Evolutionary conservation across 2,888 invertebrate species (phyloP).

Genomic region (Fissipunctia ypsillon): DNA sequence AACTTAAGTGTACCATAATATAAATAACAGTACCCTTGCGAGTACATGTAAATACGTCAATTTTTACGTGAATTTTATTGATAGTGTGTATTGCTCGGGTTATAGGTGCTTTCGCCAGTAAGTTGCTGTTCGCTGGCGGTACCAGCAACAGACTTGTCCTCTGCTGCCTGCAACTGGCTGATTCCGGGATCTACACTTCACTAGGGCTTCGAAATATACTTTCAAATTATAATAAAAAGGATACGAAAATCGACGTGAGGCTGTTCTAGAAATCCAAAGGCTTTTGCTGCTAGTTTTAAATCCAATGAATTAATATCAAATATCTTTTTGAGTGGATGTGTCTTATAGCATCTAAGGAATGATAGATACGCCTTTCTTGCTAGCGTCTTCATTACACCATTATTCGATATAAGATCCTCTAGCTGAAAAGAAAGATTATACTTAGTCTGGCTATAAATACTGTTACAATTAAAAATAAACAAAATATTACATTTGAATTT

Average conservation of each 20-base stretch:
- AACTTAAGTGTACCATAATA: too few relatives aligned
- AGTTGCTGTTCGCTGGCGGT: too few relatives aligned
- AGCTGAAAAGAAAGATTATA: constrained; percentile 92
- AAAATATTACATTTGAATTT: too few relatives aligned
- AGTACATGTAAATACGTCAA: too few relatives aligned
- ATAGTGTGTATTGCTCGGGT: too few relatives aligned
- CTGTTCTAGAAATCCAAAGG: constrained; percentile 98
- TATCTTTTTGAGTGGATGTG: constrained; percentile 97
- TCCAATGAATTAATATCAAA: constrained; percentile 97
- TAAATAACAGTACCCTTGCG: too few relatives aligned
- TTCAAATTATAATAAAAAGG: constrained; percentile 76
- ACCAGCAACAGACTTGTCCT: too few relatives aligned
- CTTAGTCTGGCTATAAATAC: too few relatives aligned
- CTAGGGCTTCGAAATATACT: background rate
- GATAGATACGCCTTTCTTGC: constrained; percentile 98
- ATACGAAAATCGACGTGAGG: constrained; percentile 97
- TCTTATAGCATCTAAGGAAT: constrained; percentile 98
- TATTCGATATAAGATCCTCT: constrained; percentile 96
- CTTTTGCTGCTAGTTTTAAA: constrained; percentile 95
- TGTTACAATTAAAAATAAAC: too few relatives aligned
- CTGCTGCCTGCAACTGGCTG: background rate
- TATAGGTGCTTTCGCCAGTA: too few relatives aligned
- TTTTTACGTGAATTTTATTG: too few relatives aligned
- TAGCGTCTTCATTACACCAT: constrained; percentile 97
- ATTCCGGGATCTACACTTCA: background rate